These are phyloP conservation scores for Holcopasites calliopsidis DNA, from an alignment of 1,140 invertebrate genomes.

Conservation along the genomic window DNA sequence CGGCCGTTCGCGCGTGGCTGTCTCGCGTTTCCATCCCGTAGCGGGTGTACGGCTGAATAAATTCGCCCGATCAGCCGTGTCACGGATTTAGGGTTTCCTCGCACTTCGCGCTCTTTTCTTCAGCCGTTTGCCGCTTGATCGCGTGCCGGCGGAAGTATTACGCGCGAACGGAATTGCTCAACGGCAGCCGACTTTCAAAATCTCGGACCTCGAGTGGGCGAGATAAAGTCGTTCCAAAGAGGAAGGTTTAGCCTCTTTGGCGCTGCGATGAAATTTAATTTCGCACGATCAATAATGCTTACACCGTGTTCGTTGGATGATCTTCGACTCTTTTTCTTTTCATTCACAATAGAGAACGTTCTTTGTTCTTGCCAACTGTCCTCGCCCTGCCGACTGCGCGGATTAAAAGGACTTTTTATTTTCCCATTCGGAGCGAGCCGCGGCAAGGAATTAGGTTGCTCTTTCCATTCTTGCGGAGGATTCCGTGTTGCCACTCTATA, in stretches of 20 bases:
- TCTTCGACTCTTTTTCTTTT: not conserved
- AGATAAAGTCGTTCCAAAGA: not conserved
- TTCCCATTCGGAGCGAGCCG: not conserved
- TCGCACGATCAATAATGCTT: conserved; percentile 24
- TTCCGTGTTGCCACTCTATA: not conserved
- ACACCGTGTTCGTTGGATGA: not conserved
- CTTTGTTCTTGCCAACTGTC: conserved; percentile 20
- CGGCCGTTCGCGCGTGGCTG: not conserved
- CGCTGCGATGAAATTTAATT: conserved; percentile 26
- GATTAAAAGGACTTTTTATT: conserved; percentile 33
- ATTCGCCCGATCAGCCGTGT: not conserved
- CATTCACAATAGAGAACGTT: not conserved
- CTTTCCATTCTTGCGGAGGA: not conserved
- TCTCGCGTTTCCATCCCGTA: not conserved
- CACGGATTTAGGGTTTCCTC: not conserved
- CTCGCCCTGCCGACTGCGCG: not conserved
- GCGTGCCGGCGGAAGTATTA: not conserved
- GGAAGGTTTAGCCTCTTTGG: too few species aligned
- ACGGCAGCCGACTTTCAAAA: not conserved
- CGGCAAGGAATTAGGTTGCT: conserved; percentile 33
- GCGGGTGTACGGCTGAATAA: not conserved
- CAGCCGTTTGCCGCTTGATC: not conserved
- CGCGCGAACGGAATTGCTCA: not conserved
- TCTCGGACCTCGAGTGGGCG: not conserved
- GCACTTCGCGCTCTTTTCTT: not conserved